Conservation (phyloP, 2,888 invertebrate genomes). For the Sarcophaga rosellei region DNA sequence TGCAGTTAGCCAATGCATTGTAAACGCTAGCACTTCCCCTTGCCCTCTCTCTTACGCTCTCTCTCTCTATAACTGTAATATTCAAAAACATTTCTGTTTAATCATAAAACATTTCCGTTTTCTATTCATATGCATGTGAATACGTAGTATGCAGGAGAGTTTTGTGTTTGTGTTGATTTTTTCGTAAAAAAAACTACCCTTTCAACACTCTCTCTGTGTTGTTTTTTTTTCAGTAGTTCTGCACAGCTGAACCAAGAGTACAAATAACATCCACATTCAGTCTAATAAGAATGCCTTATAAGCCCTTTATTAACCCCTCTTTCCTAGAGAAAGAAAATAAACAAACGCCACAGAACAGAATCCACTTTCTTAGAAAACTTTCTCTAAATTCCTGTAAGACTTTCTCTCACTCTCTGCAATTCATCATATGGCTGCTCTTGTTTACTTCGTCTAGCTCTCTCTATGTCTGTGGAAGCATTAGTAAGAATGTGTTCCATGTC, state of each 20-base stretch:
- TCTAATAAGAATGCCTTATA: slow-evolving; percentile 30
- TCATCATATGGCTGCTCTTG: too few species aligned
- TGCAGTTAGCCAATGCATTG: slow-evolving; percentile 28
- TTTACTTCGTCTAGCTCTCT: not conserved
- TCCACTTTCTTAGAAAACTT: slow-evolving; percentile 38
- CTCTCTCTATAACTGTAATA: slow-evolving; percentile 16
- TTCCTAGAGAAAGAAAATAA: not conserved
- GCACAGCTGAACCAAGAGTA: not conserved
- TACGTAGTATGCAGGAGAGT: not conserved
- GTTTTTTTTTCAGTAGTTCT: not conserved
- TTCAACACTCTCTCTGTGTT: not conserved
- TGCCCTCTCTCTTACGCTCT: slow-evolving; percentile 33
- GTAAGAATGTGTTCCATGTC: not conserved
- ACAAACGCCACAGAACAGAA: slow-evolving; percentile 9
- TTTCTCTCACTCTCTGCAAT: not conserved
- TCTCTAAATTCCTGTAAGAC: not conserved
- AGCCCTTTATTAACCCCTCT: slow-evolving; percentile 25
- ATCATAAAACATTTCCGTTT: slow-evolving; percentile 50
- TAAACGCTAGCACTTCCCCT: slow-evolving; percentile 46
- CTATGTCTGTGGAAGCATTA: not conserved
- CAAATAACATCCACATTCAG: slow-evolving; percentile 50
- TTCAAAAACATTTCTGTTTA: slow-evolving; percentile 10
- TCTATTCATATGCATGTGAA: slow-evolving; percentile 19
- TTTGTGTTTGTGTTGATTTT: slow-evolving; percentile 3
- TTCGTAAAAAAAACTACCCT: slow-evolving; percentile 32